Evolutionary conservation across 2,888 invertebrate species (phyloP), one percentile per base, ranked within the genome.

Genomic region (Gryllus longicercus): DNA sequence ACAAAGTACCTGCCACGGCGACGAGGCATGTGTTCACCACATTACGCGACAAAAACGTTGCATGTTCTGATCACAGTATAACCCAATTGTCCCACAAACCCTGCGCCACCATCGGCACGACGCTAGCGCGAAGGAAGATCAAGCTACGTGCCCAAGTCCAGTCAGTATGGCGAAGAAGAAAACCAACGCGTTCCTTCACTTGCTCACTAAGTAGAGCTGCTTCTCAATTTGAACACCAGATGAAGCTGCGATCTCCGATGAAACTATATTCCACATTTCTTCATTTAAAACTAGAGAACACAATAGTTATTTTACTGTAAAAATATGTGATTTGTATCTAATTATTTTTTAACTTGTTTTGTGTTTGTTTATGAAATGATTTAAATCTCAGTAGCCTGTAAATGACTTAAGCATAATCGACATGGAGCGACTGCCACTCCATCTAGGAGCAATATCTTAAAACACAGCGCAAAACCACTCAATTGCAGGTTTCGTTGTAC

Each of bases 11-110:
- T 63, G 63, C 63, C 63, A 14, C 5, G 12, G 12, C 63, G 63
- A 63, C 63, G 63, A 63, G 63, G 63, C 63, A 63, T 63, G 63
- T n/a, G 63, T 18, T 63, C 63, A 63, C 63, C 63, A 63, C 63
- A 63, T 63, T 14, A 63, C 14, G 63, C n/a, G 14, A 63, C 16
- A n/a, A n/a, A 38, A 18, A 63, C 63, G n/a, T 63, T 63, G 14
- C 16, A 63, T 16, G 63, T 18, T 63, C 63, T n/a, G 63, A 14
- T 18, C 63, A 63, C 63, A 63, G 4, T 18, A 63, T 1, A 5
- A 63, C n/a, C 14, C 16, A n/a, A 18, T 18, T 63, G 63, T 11
- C 63, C 63, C 14, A 63, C 63, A 63, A 63, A 63, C 63, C 38
- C 63, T 63, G n/a, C n/a, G 63, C 11, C 63, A 63, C 63, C 14